Evolutionary conservation across 1,140 invertebrate genomes (phyloP).

Genomic region (Zaprionus vittiger): DNA sequence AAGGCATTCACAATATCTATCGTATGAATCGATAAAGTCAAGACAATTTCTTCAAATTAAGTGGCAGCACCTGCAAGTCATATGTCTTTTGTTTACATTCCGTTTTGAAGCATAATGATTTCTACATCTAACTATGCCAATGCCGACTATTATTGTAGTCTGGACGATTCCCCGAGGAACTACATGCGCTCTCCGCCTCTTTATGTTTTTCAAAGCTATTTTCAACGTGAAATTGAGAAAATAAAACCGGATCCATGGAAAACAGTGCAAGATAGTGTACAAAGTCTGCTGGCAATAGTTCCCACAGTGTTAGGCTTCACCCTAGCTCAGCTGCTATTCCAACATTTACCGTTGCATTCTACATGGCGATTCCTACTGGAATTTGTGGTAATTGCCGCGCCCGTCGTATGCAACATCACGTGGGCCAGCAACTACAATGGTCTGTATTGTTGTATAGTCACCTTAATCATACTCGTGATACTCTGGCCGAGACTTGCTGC

Average conservation of each 20-base stretch:
- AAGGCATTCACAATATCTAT: neutral
- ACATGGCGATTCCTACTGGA: constrained; percentile 57
- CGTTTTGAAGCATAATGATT: neutral
- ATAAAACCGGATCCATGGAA: constrained; percentile 27
- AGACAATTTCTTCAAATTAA: no score
- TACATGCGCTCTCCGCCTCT: constrained; percentile 25
- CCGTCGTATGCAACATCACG: constrained; percentile 49
- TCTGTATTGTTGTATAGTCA: constrained; percentile 15
- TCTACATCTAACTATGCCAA: neutral
- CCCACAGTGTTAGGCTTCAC: constrained; percentile 52
- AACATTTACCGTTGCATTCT: constrained; percentile 33
- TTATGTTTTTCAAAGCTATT: constrained; percentile 37
- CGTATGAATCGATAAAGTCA: no score
- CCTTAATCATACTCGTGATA: constrained; percentile 3
- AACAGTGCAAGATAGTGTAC: constrained; percentile 29
- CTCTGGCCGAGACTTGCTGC: neutral
- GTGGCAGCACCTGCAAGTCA: neutral
- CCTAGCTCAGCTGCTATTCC: constrained; percentile 42
- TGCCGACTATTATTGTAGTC: constrained; percentile 15
- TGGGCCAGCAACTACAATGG: constrained; percentile 29
- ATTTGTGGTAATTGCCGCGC: constrained; percentile 56
- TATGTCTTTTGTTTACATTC: constrained; percentile 26
- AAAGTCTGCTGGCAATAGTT: constrained; percentile 33
- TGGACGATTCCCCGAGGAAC: constrained; percentile 6
- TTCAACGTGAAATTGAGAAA: neutral